phyloP scores from a whole-genome alignment of 1,140 invertebrate genomes.

The Monochamus saltuarius region DNA sequence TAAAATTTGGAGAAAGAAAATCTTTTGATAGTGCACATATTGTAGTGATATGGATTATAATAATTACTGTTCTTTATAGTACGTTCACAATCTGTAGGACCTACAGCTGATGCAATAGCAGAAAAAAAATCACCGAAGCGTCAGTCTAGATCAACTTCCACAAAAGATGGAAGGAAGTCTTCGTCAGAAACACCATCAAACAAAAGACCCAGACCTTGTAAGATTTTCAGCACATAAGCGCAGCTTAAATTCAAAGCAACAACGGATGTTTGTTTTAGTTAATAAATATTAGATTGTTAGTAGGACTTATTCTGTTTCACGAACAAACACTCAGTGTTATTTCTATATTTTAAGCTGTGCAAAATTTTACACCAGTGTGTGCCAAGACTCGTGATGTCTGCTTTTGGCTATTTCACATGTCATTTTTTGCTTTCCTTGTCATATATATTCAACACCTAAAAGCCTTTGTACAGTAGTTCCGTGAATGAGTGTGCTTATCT shows the following conservation, averaged over 20 bases:
- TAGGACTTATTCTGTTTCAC: no score
- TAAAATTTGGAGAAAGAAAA: background rate
- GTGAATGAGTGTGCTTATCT: slow-evolving; percentile 27
- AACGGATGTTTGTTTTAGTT: no score
- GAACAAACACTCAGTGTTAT: no score
- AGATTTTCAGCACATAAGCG: slow-evolving; percentile 44
- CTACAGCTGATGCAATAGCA: slow-evolving; percentile 53
- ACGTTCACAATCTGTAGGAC: slow-evolving; percentile 71
- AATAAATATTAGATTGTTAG: no score
- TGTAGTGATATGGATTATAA: slow-evolving; percentile 10
- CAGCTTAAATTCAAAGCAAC: slow-evolving; percentile 13
- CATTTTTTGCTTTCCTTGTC: slow-evolving; percentile 25
- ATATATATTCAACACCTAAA: slow-evolving; percentile 15
- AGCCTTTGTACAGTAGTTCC: slow-evolving; percentile 27
- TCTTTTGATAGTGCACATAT: background rate
- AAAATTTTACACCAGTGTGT: slow-evolving; percentile 39
- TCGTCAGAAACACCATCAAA: slow-evolving; percentile 52
- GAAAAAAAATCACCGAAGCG: slow-evolving; percentile 74
- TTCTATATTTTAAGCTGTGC: background rate
- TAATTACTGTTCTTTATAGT: slow-evolving; percentile 50
- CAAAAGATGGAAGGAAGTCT: slow-evolving; percentile 53
- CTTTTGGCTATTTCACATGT: slow-evolving; percentile 32
- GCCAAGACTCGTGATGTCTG: slow-evolving; percentile 46
- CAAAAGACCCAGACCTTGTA: slow-evolving; percentile 64
- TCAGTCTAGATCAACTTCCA: slow-evolving; percentile 65